Evolutionary conservation across 2,888 invertebrate species (phyloP), one percentile per base, ranked within the genome.

Genomic region (Tigriopus californicus): DNA sequence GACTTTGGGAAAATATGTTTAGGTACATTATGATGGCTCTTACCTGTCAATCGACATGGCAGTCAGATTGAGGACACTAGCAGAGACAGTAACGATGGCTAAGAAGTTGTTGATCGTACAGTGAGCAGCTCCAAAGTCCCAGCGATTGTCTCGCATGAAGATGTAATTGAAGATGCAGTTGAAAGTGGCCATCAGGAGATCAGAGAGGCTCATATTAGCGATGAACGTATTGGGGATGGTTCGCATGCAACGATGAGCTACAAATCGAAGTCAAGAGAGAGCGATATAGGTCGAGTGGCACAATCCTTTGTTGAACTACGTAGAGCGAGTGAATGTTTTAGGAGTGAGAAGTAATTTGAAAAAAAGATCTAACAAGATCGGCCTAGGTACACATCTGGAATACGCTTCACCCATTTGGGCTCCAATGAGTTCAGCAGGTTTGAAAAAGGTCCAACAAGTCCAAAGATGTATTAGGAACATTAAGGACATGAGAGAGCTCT

Each of bases 1-100:
- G n/a, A n/a, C n/a, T n/a, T n/a, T n/a, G n/a, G 44, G 15, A 44
- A 44, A 15, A 15, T 44, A 15, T n/a, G 15, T 10, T 41, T 41
- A 15, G 18, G 10, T 44, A n/a, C 13, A 11, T 13, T 41, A 41
- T 41, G 13, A 13, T 6, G 44, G 18, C 3, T 44, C 74, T 75
- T 71, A 92, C 91, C 91, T 83, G 75, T 91, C 91, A 68, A 90
- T 83, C 1, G 90, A 87, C 66, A 92, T 90, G 25, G 88, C 89
- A 46, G 89, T 88, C 65, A 92, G 79, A 0, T 91, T 92, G 70
- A 91, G 86, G n/a, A 90, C 90, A 67, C 89, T 89, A 24, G 89
- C 86, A 0, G 89, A 84, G 0, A 91, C 89, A 0, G 91, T 88
- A 54, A 89, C 85, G 67, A 87, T 85, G 0, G 88, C 87, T 65